Conservation (phyloP, 2,888 invertebrate genomes). For the Piscicola geometra region DNA sequence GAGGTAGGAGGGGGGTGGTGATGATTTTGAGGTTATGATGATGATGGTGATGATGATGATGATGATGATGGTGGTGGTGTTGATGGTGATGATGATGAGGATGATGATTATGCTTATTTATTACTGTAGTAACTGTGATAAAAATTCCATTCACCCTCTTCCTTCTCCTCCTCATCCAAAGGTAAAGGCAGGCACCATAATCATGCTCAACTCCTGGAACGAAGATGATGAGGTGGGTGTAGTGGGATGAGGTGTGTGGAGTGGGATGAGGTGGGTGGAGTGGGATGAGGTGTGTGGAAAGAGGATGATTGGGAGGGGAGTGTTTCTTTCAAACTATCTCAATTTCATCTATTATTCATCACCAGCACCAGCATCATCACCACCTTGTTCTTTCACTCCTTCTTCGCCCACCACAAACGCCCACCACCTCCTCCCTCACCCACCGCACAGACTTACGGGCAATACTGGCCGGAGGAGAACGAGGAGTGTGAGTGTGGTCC, state of each 20-base stretch:
- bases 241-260: too few species aligned
- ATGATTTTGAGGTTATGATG: too few species aligned
- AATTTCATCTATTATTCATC: not conserved
- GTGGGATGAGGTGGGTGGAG: too few species aligned
- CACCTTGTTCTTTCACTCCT: not conserved
- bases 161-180: too few species aligned
- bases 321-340: not conserved
- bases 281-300: not conserved
- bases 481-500: slow-evolving; percentile 45
- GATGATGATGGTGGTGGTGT: too few species aligned
- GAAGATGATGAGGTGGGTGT: slow-evolving; percentile 37
- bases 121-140: too few species aligned
- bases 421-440: too few species aligned
- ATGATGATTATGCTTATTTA: too few species aligned
- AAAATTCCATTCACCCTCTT: too few species aligned
- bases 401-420: too few species aligned
- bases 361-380: not conserved
- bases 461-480: slow-evolving; percentile 44
- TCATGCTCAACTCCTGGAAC: slow-evolving; percentile 53
- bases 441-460: slow-evolving; percentile 41
- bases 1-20: slow-evolving; percentile 50
- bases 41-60: too few species aligned
- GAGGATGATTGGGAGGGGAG: not conserved
- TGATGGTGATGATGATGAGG: too few species aligned
- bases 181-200: slow-evolving; percentile 46